Base-by-base conservation (phyloP, 2,113 vertebrate genomes). In the Equus quagga region DNA sequence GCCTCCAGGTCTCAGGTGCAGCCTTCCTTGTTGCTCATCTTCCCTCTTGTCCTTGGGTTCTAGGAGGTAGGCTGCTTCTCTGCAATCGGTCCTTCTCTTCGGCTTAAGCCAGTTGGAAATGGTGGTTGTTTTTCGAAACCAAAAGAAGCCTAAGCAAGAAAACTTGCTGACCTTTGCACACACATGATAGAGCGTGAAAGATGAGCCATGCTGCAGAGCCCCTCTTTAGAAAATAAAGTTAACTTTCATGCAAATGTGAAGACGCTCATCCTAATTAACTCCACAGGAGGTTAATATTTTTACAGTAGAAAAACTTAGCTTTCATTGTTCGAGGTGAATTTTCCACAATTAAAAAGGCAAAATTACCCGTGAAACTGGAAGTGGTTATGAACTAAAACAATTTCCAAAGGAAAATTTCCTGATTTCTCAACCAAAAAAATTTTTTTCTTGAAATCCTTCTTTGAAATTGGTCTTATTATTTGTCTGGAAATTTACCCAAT, bases 141-240 rank as follows among this genome's bases (percentile, higher is more conserved):
- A 19, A 82, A 51, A 31, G 7, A 62, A 58, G 26, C 26, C 4
- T 4, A 14, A 13, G 33, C 6, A 15, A n/a, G 78, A 21, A 0
- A 21, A 46, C 14, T 1, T 5, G 4, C 26, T 24, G 28, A 19
- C 4, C 31, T 19, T 19, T 8, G 18, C 56, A 26, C 7, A 18
- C 8, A 0, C 17, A 1, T 0, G 19, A 23, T 0, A 2, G 49
- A 19, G 6, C 4, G 33, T 6, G 33, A 56, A 26, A 10, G 23
- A 11, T 23, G 54, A 67, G 41, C 23, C 4, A 3, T 14, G 19
- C 79, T 26, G 13, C 31, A 33, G 78, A 28, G 6, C 1, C 36
- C 12, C 8, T n/a, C n/a, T 21, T 60, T 3, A 70, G 80, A 80
- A 58, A 86, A 76, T 44, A 5, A 60, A 64, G 62, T 58, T 36